A percentile compares a stretch with the other conserved stretches of the same genome.
Evolutionary conservation across 2,888 invertebrate species (phyloP).

Genomic region (Sabellastarte sp.): DNA sequence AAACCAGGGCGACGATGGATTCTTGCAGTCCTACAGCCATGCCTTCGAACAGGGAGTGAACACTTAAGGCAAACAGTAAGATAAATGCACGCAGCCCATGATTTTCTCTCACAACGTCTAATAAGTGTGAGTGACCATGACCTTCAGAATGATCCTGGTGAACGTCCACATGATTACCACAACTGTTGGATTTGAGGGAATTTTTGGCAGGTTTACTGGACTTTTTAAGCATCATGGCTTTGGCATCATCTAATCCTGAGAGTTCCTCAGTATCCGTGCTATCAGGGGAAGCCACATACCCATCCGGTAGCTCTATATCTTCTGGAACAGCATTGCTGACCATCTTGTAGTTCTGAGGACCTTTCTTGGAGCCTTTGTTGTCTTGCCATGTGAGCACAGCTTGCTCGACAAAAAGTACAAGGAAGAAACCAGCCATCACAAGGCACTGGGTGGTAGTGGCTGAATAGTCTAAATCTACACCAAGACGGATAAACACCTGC

Average conservation of each 20-base stretch:
- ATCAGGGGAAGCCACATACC: too few species aligned
- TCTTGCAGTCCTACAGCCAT: conserved; percentile 54
- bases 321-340: too few species aligned
- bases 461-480: conserved; percentile 35
- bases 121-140: conserved; percentile 29
- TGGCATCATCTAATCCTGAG: too few species aligned
- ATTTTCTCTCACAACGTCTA: conserved; percentile 14
- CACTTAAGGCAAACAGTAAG: conserved; percentile 49
- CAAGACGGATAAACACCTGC: conserved; percentile 36
- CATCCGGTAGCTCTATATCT: too few species aligned
- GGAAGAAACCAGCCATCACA: conserved; percentile 50
- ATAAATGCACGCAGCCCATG: conserved; percentile 39
- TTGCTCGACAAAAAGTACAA: conserved; percentile 49
- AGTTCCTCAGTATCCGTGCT: too few species aligned
- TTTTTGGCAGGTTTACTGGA: too few species aligned
- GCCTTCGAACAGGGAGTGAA: conserved; percentile 57
- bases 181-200: too few species aligned
- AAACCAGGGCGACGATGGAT: conserved; percentile 33
- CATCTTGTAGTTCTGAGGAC: too few species aligned
- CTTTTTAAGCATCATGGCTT: too few species aligned
- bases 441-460: conserved; percentile 15
- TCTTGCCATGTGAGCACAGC: conserved; percentile 24
- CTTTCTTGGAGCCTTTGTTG: too few species aligned
- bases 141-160: too few species aligned
- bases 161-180: too few species aligned